A percentile compares a stretch with the other conserved stretches of the same genome.
Conservation (phyloP, 2,113 vertebrate species). For the Protobothrops mucrosquamatus region DNA sequence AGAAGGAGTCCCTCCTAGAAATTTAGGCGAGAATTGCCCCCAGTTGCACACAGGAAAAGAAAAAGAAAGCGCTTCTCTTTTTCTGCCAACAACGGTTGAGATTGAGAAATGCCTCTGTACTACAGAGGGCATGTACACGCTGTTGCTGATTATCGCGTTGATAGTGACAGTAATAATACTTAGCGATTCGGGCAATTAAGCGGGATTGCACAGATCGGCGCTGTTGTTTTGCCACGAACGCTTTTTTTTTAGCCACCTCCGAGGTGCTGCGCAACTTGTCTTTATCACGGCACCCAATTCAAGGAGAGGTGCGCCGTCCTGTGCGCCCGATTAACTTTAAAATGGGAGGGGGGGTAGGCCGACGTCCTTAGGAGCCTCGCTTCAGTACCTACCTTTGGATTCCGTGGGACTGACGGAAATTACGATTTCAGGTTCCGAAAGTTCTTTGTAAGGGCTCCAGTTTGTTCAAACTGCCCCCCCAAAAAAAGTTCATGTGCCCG, state of each 20-base stretch:
- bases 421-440: background rate
- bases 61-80: background rate
- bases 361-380: background rate
- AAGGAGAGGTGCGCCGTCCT: background rate
- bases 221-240: background rate
- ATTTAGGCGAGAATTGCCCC: background rate
- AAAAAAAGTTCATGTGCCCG: background rate
- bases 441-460: background rate
- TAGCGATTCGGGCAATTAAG: background rate
- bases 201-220: too few species aligned
- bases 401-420: background rate
- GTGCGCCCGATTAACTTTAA: background rate
- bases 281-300: background rate
- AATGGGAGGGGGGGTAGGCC: background rate
- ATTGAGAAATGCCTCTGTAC: background rate
- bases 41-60: background rate
- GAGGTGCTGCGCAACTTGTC: background rate
- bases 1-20: background rate
- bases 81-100: background rate
- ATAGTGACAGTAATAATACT: background rate
- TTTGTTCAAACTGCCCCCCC: background rate
- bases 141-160: background rate
- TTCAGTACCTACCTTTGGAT: background rate
- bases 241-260: background rate
- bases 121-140: background rate